These are phyloP conservation scores for Coelinius sp. DNA, from an alignment of 2,888 invertebrate genomes.

Conservation along the genomic window DNA sequence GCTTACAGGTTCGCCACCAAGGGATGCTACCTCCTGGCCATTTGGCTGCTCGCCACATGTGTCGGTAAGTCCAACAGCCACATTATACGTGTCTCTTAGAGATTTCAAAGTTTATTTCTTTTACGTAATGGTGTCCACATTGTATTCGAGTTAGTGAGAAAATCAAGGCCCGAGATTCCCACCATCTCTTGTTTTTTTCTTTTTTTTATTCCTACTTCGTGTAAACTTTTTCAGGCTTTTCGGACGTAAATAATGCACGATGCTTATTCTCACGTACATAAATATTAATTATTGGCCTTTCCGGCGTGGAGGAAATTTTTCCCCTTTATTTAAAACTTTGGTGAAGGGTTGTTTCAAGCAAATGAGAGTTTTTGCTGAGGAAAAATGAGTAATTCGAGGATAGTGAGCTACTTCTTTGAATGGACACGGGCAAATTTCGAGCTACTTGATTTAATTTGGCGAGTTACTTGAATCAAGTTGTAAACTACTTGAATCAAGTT, in stretches of 20 bases:
- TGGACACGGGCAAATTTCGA: too few species aligned
- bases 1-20: conserved; percentile 56
- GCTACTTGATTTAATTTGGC: too few species aligned
- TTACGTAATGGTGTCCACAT: not conserved
- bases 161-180: not conserved
- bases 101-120: conserved; percentile 2
- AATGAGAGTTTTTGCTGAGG: not conserved
- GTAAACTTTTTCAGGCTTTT: not conserved
- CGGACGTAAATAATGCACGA: not conserved
- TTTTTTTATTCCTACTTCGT: not conserved
- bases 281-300: conserved; percentile 13
- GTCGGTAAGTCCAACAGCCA: conserved; percentile 55
- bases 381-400: not conserved
- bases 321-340: conserved; percentile 6
- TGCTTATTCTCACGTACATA: conserved; percentile 24
- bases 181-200: not conserved
- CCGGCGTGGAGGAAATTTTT: not conserved
- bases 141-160: not conserved
- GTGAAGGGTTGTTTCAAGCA: not conserved
- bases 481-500: too few species aligned
- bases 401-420: not conserved
- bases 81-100: not conserved
- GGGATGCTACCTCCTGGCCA: conserved; percentile 51
- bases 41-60: conserved; percentile 57
- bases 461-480: too few species aligned